phyloP scores from a whole-genome alignment of 2,888 invertebrate genomes.

The Rhogogaster chlorosoma region DNA sequence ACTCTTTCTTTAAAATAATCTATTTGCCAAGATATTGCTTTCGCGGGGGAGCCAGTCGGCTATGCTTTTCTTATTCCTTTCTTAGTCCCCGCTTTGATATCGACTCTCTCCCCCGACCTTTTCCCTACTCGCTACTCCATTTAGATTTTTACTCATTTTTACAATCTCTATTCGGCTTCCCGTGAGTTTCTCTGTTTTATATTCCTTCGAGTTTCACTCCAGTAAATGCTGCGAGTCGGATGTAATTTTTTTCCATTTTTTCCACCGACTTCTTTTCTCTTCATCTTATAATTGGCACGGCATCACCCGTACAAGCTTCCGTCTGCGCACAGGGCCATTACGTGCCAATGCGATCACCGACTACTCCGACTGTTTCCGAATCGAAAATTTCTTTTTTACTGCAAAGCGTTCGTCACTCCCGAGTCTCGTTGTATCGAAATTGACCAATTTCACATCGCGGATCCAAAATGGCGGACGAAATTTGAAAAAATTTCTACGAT shows the following conservation, averaged over 20 bases:
- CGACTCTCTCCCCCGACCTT: neutral
- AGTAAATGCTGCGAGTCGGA: no score
- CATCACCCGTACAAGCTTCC: neutral
- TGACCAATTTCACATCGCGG: neutral
- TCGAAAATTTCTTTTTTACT: neutral
- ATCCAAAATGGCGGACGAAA: neutral
- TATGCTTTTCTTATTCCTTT: slow-evolving; percentile 4
- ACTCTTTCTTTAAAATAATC: slow-evolving; percentile 56
- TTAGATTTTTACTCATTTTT: neutral
- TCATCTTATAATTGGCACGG: neutral
- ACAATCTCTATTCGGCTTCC: neutral
- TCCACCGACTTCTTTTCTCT: neutral
- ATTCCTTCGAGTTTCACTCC: no score
- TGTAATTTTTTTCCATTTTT: neutral
- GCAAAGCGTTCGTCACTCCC: neutral
- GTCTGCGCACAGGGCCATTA: neutral
- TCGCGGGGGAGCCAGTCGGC: slow-evolving; percentile 43
- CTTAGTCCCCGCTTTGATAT: slow-evolving; percentile 21
- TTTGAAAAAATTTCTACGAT: neutral
- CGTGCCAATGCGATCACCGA: neutral
- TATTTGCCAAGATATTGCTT: slow-evolving; percentile 57
- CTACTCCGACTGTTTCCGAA: neutral
- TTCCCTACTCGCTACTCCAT: neutral
- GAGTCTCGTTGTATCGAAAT: neutral
- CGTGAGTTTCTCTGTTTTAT: neutral